phyloP scores from a whole-genome alignment of 23 tunicate genomes.

The Styela clava region DNA sequence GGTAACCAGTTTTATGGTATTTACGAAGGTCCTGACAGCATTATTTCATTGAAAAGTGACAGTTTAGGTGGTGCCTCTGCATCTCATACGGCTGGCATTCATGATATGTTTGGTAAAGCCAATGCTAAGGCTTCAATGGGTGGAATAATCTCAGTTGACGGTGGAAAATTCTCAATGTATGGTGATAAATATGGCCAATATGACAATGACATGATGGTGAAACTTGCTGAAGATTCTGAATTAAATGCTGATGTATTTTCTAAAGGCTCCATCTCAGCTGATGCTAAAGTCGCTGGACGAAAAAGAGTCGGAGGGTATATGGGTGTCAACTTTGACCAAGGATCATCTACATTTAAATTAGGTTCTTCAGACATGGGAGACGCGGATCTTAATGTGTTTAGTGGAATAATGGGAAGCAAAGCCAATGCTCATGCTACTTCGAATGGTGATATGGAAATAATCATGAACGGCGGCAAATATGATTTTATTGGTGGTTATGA shows the following conservation, averaged over 20 bases:
- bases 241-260: neutral
- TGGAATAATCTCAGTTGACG: neutral
- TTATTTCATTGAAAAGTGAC: neutral
- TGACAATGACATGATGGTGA: neutral
- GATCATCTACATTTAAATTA: neutral
- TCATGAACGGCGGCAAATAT: neutral
- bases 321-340: neutral
- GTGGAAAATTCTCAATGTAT: neutral
- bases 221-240: neutral
- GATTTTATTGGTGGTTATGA: neutral
- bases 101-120: neutral
- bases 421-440: neutral
- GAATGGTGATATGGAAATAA: neutral
- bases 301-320: neutral
- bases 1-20: neutral
- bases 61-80: neutral
- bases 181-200: neutral
- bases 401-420: neutral
- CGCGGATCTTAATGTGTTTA: neutral
- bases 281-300: neutral
- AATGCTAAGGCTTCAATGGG: neutral
- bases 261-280: neutral
- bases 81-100: neutral
- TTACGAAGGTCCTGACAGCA: neutral
- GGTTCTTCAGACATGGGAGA: neutral